A percentile compares a stretch with the other conserved stretches of the same genome.
These are phyloP conservation scores for Cydia strobilella DNA, from an alignment of 1,140 invertebrate species.

Conservation along the genomic window DNA sequence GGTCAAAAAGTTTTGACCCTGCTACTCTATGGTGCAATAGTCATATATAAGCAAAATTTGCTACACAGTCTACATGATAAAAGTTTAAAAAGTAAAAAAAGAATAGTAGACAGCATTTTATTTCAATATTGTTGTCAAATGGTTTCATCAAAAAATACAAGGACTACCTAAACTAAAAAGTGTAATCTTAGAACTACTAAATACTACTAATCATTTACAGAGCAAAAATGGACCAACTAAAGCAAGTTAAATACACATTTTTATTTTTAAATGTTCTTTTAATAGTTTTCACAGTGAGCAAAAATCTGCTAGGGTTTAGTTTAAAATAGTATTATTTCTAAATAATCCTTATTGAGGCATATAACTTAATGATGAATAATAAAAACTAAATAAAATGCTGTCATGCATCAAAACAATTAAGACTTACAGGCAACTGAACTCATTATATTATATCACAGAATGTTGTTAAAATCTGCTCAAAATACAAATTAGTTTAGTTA, in stretches of 20 bases:
- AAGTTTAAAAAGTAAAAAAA: not conserved
- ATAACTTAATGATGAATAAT: not conserved
- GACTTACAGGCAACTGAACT: not conserved
- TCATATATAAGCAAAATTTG: too few relatives aligned
- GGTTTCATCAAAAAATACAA: not conserved
- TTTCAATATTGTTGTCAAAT: not conserved
- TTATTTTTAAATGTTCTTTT: too few relatives aligned
- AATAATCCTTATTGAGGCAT: too few relatives aligned
- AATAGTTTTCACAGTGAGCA: too few relatives aligned
- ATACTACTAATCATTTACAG: not conserved
- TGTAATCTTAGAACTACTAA: not conserved
- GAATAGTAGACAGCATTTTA: not conserved
- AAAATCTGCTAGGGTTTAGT: too few relatives aligned
- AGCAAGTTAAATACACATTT: not conserved
- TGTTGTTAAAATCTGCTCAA: not conserved
- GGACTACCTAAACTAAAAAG: not conserved
- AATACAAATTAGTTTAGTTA: not conserved
- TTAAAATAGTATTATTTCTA: too few relatives aligned
- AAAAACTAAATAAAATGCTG: conserved; percentile 1
- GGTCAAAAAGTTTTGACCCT: too few relatives aligned
- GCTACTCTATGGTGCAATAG: too few relatives aligned
- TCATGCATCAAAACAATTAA: conserved; percentile 1
- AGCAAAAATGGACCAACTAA: not conserved
- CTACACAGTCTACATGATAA: not conserved
- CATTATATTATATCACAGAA: conserved; percentile 9